phyloP scores from a whole-genome alignment of 2,797 vertebrate species.

The Coranthus polyacanthus region DNA sequence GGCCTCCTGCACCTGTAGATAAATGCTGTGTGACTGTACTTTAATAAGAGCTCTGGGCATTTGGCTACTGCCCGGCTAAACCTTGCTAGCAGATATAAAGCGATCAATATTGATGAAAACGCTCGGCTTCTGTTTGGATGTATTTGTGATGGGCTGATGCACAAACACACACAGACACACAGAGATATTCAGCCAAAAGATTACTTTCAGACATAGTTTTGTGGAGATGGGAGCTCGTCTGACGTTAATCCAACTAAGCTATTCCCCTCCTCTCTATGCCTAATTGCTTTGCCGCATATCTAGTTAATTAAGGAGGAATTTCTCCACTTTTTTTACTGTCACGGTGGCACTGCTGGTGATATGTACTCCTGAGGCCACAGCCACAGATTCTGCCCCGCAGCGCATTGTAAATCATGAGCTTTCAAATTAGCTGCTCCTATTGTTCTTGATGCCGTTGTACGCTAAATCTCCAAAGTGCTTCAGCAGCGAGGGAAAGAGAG shows the following conservation, averaged over 20 bases:
- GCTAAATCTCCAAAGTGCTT: conserved; percentile 47
- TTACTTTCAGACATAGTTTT: conserved; percentile 23
- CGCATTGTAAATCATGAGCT: conserved; percentile 53
- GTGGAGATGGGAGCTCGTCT: conserved; percentile 26
- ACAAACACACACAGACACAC: conserved; percentile 1
- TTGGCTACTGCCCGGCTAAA: conserved; percentile 1
- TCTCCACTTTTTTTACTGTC: conserved; percentile 23
- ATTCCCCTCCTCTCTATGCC: conserved; percentile 24
- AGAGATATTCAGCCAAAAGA: conserved; percentile 14
- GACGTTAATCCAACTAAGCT: conserved; percentile 45
- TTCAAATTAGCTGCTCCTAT: conserved; percentile 43
- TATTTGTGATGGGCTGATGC: conserved; percentile 24
- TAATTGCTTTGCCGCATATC: conserved; percentile 38
- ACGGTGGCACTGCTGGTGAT: conserved; percentile 16
- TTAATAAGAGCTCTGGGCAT: no score
- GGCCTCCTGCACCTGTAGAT: conserved; percentile 32
- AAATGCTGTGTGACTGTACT: no score
- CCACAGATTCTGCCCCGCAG: conserved; percentile 34
- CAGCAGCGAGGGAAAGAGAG: conserved; percentile 3
- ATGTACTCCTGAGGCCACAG: conserved; percentile 30
- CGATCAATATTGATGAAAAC: conserved; percentile 56
- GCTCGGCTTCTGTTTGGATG: conserved; percentile 22
- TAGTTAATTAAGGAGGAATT: conserved; percentile 42
- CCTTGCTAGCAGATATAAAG: conserved; percentile 39
- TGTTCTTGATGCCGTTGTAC: conserved; percentile 40